phyloP scores from a whole-genome alignment of 2,888 invertebrate species.

The Anodontia alba region DNA sequence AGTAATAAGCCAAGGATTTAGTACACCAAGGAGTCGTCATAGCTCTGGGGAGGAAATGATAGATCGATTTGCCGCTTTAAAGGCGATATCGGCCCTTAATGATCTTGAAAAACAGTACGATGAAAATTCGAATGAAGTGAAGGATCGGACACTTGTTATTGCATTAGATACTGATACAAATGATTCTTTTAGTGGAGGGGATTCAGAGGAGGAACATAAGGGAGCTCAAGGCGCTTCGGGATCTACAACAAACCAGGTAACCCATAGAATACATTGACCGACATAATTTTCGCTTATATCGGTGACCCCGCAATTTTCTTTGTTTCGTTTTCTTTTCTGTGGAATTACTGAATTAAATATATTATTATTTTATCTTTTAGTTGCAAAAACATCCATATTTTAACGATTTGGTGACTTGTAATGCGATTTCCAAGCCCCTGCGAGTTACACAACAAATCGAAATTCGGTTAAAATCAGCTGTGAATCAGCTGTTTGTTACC shows the following conservation, averaged over 20 bases:
- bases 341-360: conserved; percentile 16
- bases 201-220: conserved; percentile 47
- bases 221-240: background rate
- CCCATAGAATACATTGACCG: conserved; percentile 62
- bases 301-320: conserved; percentile 22
- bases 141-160: conserved; percentile 41
- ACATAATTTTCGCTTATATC: conserved; percentile 41
- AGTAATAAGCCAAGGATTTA: conserved; percentile 68
- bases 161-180: conserved; percentile 59
- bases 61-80: conserved; percentile 66
- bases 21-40: conserved; percentile 71
- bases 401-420: background rate
- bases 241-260: conserved; percentile 38
- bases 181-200: conserved; percentile 58
- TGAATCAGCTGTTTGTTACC: conserved; percentile 62
- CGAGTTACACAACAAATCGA: conserved; percentile 42
- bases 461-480: conserved; percentile 60
- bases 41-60: conserved; percentile 73
- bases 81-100: conserved; percentile 59
- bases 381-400: background rate
- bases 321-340: conserved; percentile 8
- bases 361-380: background rate
- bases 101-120: conserved; percentile 31
- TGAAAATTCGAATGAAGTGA: conserved; percentile 20
- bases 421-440: background rate